A percentile compares a stretch with the other conserved stretches of the same genome.
Conservation (phyloP, 2,888 invertebrate species). For the Sminthurinus aureus region DNA sequence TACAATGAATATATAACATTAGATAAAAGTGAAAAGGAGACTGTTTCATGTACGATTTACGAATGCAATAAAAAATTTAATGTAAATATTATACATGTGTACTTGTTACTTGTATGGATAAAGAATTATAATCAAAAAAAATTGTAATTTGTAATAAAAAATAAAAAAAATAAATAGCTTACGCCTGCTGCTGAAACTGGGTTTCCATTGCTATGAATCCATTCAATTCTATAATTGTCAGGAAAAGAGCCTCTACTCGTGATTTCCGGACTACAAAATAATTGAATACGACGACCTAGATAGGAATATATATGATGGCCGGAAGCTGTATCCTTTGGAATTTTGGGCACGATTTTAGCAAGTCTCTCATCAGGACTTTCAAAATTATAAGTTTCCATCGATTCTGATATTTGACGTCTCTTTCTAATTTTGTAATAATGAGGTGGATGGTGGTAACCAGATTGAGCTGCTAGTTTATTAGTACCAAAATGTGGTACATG, state of each 20-base stretch:
- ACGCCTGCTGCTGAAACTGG: constrained; percentile 39
- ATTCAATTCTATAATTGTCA: neutral
- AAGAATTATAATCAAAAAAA: no score
- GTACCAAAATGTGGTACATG: constrained; percentile 14
- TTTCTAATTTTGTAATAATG: neutral
- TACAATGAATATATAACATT: neutral
- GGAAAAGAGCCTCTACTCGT: neutral
- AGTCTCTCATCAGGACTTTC: neutral
- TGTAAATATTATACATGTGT: no score
- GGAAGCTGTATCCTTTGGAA: neutral
- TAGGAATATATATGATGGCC: constrained; percentile 3
- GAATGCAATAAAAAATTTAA: no score
- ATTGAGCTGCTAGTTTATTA: neutral
- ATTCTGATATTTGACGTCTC: neutral
- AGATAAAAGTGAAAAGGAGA: no score
- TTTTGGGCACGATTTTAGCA: neutral
- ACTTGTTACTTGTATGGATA: no score
- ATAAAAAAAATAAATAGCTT: neutral
- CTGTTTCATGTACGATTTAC: no score
- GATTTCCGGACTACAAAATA: neutral
- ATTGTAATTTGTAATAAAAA: no score
- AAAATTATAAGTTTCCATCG: neutral
- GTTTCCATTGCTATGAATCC: constrained; percentile 42
- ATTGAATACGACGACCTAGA: constrained; percentile 14
- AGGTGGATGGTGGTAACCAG: neutral